Conservation (phyloP, 2,797 vertebrate genomes). For the Leptodactylus fallax region DNA sequence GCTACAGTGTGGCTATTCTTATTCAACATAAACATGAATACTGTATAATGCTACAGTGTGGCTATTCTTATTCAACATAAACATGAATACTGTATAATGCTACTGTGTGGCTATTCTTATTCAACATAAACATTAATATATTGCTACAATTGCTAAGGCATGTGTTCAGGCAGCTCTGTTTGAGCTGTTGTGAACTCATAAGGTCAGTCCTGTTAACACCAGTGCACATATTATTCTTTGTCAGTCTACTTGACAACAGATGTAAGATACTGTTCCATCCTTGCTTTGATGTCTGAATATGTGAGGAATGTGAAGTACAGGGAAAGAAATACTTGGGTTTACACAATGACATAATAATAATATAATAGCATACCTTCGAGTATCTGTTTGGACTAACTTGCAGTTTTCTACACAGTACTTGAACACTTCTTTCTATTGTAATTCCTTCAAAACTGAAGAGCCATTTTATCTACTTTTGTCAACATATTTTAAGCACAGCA, state of each 20-base stretch:
- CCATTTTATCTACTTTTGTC: constrained; percentile 8
- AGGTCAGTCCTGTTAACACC: background rate
- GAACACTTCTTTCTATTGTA: background rate
- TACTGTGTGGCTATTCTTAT: no score
- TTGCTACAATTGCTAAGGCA: background rate
- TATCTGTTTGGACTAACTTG: background rate
- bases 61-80: no score
- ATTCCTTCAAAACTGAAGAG: background rate
- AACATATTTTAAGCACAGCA: constrained; percentile 11
- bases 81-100: no score
- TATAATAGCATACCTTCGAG: background rate
- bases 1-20: no score
- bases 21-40: no score
- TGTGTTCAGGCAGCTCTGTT: background rate
- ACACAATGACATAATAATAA: background rate
- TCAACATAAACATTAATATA: background rate
- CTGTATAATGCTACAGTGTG: no score
- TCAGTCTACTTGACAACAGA: background rate
- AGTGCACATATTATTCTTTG: background rate
- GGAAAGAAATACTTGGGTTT: background rate
- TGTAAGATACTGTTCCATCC: background rate
- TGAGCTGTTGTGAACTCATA: background rate
- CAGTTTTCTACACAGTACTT: background rate
- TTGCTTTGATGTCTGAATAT: background rate
- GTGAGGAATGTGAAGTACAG: background rate